phyloP scores from a whole-genome alignment of 1,140 invertebrate genomes.

The Cyclina sinensis region DNA sequence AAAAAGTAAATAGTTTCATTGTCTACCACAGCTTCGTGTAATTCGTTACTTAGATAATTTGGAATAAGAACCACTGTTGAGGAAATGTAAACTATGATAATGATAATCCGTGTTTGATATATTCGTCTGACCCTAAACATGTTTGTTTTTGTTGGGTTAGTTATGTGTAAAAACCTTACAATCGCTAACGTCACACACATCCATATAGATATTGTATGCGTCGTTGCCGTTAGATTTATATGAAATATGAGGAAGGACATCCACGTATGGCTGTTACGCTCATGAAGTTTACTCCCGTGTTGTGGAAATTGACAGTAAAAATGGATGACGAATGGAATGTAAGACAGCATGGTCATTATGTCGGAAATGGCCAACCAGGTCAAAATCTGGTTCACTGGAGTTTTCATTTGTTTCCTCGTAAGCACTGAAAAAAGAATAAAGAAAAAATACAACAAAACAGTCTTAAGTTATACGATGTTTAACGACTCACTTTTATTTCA shows the following conservation, averaged over 20 bases:
- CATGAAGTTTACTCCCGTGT: slow-evolving; percentile 67
- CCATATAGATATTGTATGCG: slow-evolving; percentile 97
- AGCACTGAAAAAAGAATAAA: slow-evolving; percentile 89
- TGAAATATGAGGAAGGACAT: slow-evolving; percentile 84
- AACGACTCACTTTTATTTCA: too few species aligned
- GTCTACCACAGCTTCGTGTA: slow-evolving; percentile 59
- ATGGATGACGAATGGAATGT: slow-evolving; percentile 94
- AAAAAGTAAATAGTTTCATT: slow-evolving; percentile 85
- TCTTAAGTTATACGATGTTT: too few species aligned
- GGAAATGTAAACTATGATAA: slow-evolving; percentile 91
- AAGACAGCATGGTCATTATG: slow-evolving; percentile 95
- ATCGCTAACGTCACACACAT: slow-evolving; percentile 96
- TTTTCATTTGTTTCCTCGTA: slow-evolving; percentile 93
- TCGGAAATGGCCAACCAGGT: slow-evolving; percentile 94
- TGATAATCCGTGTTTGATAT: slow-evolving; percentile 90
- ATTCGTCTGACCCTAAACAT: slow-evolving; percentile 89
- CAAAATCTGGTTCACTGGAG: slow-evolving; percentile 94
- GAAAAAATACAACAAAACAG: too few species aligned
- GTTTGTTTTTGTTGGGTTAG: slow-evolving; percentile 90
- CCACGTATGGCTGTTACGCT: slow-evolving; percentile 81
- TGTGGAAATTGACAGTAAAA: slow-evolving; percentile 81
- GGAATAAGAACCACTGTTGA: slow-evolving; percentile 93
- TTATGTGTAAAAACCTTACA: slow-evolving; percentile 96
- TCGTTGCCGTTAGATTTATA: slow-evolving; percentile 91
- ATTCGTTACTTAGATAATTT: slow-evolving; percentile 88